A percentile compares a stretch with the other conserved stretches of the same genome.
phyloP scores from a whole-genome alignment of 2,888 invertebrate genomes.

The Xestia xanthographa region DNA sequence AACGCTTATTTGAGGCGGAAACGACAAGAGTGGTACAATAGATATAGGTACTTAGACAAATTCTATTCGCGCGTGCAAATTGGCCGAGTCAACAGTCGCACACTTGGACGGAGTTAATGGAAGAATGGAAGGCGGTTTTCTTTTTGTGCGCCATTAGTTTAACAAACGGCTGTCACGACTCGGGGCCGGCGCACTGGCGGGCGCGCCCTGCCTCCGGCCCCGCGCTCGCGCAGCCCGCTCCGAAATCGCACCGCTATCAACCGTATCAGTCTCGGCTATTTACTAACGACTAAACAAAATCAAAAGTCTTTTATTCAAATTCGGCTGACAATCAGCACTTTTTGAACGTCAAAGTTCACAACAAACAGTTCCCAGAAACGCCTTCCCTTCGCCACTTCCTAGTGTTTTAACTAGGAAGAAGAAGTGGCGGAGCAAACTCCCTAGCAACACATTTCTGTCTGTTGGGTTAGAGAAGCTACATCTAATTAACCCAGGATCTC shows the following conservation, averaged over 20 bases:
- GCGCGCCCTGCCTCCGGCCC: constrained; percentile 49
- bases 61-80: constrained; percentile 85
- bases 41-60: constrained; percentile 77
- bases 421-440: background rate
- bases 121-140: constrained; percentile 83
- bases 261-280: constrained; percentile 60
- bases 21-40: constrained; percentile 81
- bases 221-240: constrained; percentile 55
- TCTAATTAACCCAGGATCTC: constrained; percentile 2
- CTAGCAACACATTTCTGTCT: background rate
- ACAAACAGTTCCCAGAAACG: background rate
- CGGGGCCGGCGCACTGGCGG: constrained; percentile 73
- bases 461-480: background rate
- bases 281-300: constrained; percentile 38
- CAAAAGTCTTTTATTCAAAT: background rate
- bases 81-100: constrained; percentile 81
- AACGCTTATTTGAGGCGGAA: constrained; percentile 75
- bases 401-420: background rate
- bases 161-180: constrained; percentile 88
- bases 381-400: background rate
- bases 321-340: background rate
- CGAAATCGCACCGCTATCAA: constrained; percentile 59
- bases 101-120: constrained; percentile 81
- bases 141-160: constrained; percentile 86
- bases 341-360: background rate